Percentiles rank a stretch among this genome's conserved stretches.
Evolutionary conservation across 2,888 invertebrate species (phyloP).

Genomic region (Agrotis exclamationis): DNA sequence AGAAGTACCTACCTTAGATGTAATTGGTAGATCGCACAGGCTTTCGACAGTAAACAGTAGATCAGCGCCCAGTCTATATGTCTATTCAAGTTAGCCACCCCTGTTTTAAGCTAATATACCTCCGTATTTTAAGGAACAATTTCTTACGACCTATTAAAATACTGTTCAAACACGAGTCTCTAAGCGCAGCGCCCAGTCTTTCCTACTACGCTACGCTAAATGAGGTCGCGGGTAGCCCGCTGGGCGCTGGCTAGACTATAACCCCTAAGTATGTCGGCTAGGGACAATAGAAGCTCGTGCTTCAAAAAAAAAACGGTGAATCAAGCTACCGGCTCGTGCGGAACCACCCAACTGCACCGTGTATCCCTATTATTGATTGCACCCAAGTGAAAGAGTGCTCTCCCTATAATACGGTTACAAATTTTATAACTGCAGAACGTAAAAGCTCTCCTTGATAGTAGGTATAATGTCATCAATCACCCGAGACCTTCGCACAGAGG

Average conservation of each 20-base stretch:
- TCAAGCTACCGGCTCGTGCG: conserved; percentile 26
- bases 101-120: too few relatives aligned
- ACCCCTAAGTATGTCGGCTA: conserved; percentile 39
- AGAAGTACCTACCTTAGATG: too few relatives aligned
- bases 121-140: not conserved
- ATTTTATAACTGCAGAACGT: conserved; percentile 41
- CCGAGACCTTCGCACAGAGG: conserved; percentile 32
- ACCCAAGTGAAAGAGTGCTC: conserved; percentile 22
- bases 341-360: conserved; percentile 36
- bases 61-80: too few relatives aligned
- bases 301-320: conserved; percentile 38
- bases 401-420: conserved; percentile 5
- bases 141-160: conserved; percentile 8
- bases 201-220: conserved; percentile 35
- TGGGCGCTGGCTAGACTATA: conserved; percentile 51
- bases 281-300: conserved; percentile 45
- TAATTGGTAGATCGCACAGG: too few relatives aligned
- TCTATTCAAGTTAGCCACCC: too few relatives aligned
- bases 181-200: conserved; percentile 9
- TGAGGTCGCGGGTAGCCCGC: conserved; percentile 44
- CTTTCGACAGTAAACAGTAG: too few relatives aligned
- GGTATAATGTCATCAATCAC: conserved; percentile 56
- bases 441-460: conserved; percentile 41
- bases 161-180: conserved; percentile 23
- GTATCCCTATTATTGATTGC: conserved; percentile 44